Conservation (phyloP, 2,113 vertebrate species). For the Alaudala cheleensis region DNA sequence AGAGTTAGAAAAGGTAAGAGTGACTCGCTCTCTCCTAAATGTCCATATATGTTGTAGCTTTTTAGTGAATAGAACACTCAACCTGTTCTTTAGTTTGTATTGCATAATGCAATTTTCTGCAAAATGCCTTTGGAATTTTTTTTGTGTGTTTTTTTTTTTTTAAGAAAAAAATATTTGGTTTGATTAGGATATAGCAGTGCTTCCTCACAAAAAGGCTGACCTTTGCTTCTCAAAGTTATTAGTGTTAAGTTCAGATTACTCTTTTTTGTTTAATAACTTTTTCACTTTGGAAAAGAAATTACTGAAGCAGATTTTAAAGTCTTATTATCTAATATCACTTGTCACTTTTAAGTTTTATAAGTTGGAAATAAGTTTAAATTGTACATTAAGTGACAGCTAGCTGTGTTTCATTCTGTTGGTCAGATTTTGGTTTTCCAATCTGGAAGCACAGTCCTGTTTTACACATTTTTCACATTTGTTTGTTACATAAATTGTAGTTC, state of each 20-base stretch:
- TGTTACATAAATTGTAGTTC: not conserved
- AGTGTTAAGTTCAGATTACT: not conserved
- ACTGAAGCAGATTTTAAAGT: not conserved
- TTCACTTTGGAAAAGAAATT: not conserved
- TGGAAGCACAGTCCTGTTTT: not conserved
- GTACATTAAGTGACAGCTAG: not conserved
- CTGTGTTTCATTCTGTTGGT: not conserved
- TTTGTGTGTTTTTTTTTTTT: not conserved
- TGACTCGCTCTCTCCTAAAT: not conserved
- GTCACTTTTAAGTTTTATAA: not conserved
- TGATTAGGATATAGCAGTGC: not conserved
- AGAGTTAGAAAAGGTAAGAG: constrained; percentile 92
- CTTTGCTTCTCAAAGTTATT: not conserved
- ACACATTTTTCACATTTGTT: not conserved
- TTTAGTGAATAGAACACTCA: not conserved
- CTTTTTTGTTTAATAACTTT: not conserved
- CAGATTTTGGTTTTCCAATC: not conserved
- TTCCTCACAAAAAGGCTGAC: not conserved
- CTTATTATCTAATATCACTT: not conserved
- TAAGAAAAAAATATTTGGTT: not conserved
- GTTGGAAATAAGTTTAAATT: not conserved
- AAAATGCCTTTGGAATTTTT: not conserved
- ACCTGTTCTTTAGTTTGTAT: not conserved
- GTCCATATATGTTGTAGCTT: not conserved
- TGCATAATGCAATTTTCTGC: not conserved